Evolutionary conservation across 2,113 vertebrate species (phyloP), one percentile per base, ranked within the genome.

Genomic region (Tetraodon nigroviridis): DNA sequence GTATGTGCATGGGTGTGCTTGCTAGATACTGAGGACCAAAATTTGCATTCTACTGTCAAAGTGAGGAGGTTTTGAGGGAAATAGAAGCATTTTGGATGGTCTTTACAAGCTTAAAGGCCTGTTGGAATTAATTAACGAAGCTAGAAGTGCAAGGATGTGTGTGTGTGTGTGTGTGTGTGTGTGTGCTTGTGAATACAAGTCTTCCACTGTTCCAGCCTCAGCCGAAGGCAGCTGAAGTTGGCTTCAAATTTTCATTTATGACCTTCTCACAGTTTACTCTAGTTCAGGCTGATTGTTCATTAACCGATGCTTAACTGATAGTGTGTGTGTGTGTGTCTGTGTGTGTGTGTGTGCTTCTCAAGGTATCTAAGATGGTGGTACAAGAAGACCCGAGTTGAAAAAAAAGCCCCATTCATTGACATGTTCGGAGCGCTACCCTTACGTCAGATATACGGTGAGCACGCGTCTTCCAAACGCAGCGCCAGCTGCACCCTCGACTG

Each of bases 321-420:
- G 22, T 5, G 12, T 51, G 8, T 40, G 16, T 44, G 5, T 17
- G 16, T 17, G 42, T 44, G 42, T 44, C 15, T 44, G 32, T 3
- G 10, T 20, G 6, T 55, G 2, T 47, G 0, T 41, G 0, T 73
- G 51, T 83, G 49, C 71, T 49, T n/a, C 15, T 47, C 11, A 64
- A 97, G 97, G 76, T 99, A 99, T 84, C 87, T 98, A 13, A 91
- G 86, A 58, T 99, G 95, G 95, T 98, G 96, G 95, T 90, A 93
- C 84, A 92, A 83, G 84, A 98, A 95, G 84, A 98, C 95, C 0
- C 84, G 84, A 44, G 87, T 97, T 78, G 94, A 98, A 71, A 98
- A 95, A 90, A 98, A 95, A 61, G 83, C 86, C 15, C 94, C 97
- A 0, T 96, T 99, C 78, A 98, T 99, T 7, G 94, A 99, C 63